Evolutionary conservation across 2,797 vertebrate species (phyloP).

Genomic region (Astyanax mexicanus): DNA sequence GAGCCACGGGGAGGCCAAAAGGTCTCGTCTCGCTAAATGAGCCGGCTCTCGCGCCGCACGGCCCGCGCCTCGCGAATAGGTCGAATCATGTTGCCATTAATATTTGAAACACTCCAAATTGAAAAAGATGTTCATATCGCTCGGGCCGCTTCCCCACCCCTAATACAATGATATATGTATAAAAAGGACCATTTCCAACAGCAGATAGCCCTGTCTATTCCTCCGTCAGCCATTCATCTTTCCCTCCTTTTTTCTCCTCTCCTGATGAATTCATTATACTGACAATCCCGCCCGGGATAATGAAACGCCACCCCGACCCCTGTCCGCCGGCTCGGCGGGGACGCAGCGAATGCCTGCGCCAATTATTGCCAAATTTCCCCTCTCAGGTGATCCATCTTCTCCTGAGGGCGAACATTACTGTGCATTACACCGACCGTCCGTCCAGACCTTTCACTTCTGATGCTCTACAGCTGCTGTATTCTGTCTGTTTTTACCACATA

Average conservation of each 20-base stretch:
- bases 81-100: conserved; percentile 87
- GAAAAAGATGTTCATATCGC: conserved; percentile 86
- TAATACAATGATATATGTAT: conserved; percentile 86
- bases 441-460: conserved; percentile 48
- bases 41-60: conserved; percentile 59
- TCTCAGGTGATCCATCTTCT: conserved; percentile 76
- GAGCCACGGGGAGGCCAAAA: conserved; percentile 59
- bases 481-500: no score
- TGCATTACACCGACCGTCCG: conserved; percentile 54
- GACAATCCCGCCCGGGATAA: conserved; percentile 87
- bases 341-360: conserved; percentile 78
- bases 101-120: conserved; percentile 88
- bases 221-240: conserved; percentile 88
- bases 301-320: conserved; percentile 83
- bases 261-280: conserved; percentile 91
- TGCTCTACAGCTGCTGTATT: no score
- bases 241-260: conserved; percentile 73
- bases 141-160: conserved; percentile 81
- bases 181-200: conserved; percentile 83
- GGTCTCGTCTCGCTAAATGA: conserved; percentile 64
- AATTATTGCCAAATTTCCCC: conserved; percentile 82
- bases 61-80: conserved; percentile 72
- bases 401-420: conserved; percentile 65
- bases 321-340: conserved; percentile 79
- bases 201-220: conserved; percentile 85